A percentile compares a stretch with the other conserved stretches of the same genome.
Evolutionary conservation across 2,113 vertebrate genomes (phyloP).

Genomic region (Rallus limicola): DNA sequence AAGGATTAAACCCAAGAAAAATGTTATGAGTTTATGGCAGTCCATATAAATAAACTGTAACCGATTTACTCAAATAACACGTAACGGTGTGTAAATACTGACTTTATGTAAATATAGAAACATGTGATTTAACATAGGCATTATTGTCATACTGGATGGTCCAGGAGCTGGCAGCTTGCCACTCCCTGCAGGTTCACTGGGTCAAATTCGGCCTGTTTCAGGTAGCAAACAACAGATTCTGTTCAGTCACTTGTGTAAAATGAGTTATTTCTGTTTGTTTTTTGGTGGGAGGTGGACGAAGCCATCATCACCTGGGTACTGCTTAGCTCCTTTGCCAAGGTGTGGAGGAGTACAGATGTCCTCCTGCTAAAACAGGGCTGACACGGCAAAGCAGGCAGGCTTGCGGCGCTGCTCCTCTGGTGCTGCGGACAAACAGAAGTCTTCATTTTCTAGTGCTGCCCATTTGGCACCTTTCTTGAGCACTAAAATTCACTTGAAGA

Average conservation of each 20-base stretch:
- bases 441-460: constrained; percentile 45
- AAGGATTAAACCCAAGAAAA: constrained; percentile 73
- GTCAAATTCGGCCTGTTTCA: constrained; percentile 15
- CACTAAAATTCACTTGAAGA: constrained; percentile 26
- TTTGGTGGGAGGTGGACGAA: neutral
- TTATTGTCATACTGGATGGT: constrained; percentile 40
- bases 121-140: constrained; percentile 63
- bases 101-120: constrained; percentile 73
- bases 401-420: neutral
- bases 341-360: neutral
- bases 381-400: neutral
- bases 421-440: constrained; percentile 20
- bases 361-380: constrained; percentile 20
- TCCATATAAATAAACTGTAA: constrained; percentile 81
- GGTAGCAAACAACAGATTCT: constrained; percentile 20
- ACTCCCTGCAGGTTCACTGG: neutral
- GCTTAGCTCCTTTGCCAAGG: constrained; percentile 20
- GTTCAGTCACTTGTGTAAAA: constrained; percentile 16
- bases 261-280: constrained; percentile 33
- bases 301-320: neutral
- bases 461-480: constrained; percentile 55
- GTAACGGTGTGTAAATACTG: constrained; percentile 80
- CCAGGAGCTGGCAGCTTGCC: constrained; percentile 9
- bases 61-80: constrained; percentile 63
- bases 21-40: constrained; percentile 77